Evolutionary conservation across 2,797 vertebrate genomes (phyloP), one percentile per base, ranked within the genome.

Genomic region (Macropus fuliginosus): DNA sequence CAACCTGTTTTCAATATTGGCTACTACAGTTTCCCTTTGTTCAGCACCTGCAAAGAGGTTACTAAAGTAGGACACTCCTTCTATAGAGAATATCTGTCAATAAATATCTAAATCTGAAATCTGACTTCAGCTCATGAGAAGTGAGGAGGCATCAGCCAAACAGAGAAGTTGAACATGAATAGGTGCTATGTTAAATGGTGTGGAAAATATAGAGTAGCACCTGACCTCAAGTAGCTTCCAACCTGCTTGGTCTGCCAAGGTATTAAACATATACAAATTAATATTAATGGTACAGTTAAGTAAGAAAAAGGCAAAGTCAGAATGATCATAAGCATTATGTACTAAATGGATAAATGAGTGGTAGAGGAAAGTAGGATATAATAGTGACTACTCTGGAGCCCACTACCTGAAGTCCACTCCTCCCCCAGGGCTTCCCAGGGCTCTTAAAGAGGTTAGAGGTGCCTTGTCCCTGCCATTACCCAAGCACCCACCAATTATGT

Each of bases 61-160:
- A 87, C 24, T 27, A 52, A 29, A 92, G 52, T 90, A 1, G 90
- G 29, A 55, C 29, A 66, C 31, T 1, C 40, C 31, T 62, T 40
- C 4, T 16, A 54, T 54, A 18, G 54, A 93, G 90, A 54, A 52
- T 18, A 27, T 46, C 46, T 92, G 40, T 40, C 24, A 66, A 52
- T 54, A n/a, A 90, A 66, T 29, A 89, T 54, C 66, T 94, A 55
- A 90, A 56, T 93, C 54, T 40, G 27, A 34, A 92, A 92, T 59
- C 90, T 8, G 91, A 12, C 87, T 92, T 91, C 56, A 91, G 21
- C 12, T 55, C 21, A 34, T 90, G 31, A 55, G 57, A 91, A 91
- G 27, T 56, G 91, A 81, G 24, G 27, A 81, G 13, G 21, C 9
- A 27, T 81, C n/a, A 40, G 21, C 21, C 74, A 81, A 46, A 81